Conservation (phyloP, 2,797 vertebrate species). For the Bradypus variegatus region DNA sequence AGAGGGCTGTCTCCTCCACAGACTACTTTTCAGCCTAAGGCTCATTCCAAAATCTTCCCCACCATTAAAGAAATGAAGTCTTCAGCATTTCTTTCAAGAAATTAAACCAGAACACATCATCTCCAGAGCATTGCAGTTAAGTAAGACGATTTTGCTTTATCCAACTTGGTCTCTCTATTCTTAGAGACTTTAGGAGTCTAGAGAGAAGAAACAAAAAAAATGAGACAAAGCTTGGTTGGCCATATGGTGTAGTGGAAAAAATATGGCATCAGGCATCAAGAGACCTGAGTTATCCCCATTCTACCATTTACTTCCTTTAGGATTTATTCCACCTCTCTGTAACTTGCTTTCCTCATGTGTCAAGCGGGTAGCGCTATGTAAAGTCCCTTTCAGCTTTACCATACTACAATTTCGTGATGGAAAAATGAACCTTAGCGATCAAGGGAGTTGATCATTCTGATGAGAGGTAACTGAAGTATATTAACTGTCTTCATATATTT, state of each 20-base stretch:
- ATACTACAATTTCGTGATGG: neutral
- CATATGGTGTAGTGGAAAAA: neutral
- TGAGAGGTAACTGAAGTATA: neutral
- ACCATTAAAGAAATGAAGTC: neutral
- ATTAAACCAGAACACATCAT: neutral
- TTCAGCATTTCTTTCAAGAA: neutral
- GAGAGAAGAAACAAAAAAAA: neutral
- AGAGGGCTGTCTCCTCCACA: neutral
- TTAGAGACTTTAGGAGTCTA: neutral
- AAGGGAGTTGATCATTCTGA: neutral
- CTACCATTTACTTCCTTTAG: neutral
- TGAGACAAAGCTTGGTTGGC: neutral
- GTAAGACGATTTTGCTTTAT: neutral
- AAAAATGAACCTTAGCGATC: neutral
- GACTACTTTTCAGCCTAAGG: neutral
- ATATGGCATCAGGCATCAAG: rapidly evolving
- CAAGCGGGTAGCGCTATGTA: neutral
- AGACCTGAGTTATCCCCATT: neutral
- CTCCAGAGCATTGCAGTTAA: neutral
- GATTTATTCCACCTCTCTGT: no score
- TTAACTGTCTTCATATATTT: neutral
- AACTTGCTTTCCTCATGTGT: neutral
- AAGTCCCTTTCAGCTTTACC: neutral
- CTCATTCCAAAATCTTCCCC: neutral
- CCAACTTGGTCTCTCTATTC: neutral